Evolutionary conservation across 2,888 invertebrate genomes (phyloP).

Genomic region (Pammene fasciana): DNA sequence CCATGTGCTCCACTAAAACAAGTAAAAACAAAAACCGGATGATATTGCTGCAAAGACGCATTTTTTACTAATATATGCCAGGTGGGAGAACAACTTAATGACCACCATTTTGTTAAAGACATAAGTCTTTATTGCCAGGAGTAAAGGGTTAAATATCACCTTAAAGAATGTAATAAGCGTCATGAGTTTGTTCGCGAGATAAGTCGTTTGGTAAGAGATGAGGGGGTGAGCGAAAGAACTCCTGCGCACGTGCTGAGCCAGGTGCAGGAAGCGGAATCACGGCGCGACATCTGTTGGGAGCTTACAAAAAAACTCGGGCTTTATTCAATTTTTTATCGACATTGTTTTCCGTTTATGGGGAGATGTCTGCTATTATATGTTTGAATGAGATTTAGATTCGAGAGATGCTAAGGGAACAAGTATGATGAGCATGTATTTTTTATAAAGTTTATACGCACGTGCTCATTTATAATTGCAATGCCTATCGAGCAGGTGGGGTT

Average conservation of each 20-base stretch:
- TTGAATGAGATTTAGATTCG: not conserved
- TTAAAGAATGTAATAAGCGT: not conserved
- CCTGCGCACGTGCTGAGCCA: conserved; percentile 41
- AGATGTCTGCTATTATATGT: not conserved
- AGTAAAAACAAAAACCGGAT: conserved; percentile 37
- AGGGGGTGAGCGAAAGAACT: conserved; percentile 32
- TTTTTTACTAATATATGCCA: conserved; percentile 11
- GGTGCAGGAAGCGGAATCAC: conserved; percentile 42
- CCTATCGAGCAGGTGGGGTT: not conserved
- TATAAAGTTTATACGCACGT: conserved; percentile 6
- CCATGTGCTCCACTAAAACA: conserved; percentile 46
- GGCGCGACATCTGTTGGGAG: conserved; percentile 35
- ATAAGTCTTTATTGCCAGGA: conserved; percentile 4
- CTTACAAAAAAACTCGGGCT: conserved; percentile 24
- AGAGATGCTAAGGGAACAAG: not conserved
- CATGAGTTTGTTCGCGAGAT: not conserved
- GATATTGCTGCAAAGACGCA: not conserved
- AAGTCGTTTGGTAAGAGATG: not conserved
- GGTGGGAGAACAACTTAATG: conserved; percentile 5
- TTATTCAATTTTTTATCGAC: not conserved
- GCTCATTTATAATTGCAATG: not conserved
- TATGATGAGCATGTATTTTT: not conserved
- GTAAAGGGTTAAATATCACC: not conserved
- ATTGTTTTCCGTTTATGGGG: conserved; percentile 20
- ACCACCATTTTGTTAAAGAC: conserved; percentile 8